Evolutionary conservation across 2,113 vertebrate genomes (phyloP), one percentile per base, ranked within the genome.

Genomic region (Callipepla californica): DNA sequence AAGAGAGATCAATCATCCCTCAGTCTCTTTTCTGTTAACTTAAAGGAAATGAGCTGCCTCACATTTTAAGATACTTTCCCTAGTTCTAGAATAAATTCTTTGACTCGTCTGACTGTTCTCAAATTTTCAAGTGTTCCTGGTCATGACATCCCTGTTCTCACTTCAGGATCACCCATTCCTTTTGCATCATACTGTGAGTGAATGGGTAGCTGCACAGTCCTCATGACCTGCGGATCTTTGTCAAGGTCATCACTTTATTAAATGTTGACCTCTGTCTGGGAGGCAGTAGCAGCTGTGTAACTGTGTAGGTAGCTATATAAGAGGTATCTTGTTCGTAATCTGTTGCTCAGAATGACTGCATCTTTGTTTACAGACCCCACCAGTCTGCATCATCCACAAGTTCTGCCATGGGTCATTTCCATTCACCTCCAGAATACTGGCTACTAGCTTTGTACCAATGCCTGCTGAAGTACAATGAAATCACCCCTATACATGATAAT

Each of bases 401-500:
- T 34, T 89, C 75, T 82, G 5, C 47, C 47, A 51, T 17, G 57
- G 88, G 88, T 88, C 90, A 90, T 59, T 80, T 90, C 57, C 48
- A 74, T 59, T 90, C 57, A 77, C 76, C 85, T 94, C 65, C 51
- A 57, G 80, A 70, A 78, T 80, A 92, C 8, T 78, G 82, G 94
- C 74, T 90, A 95, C 94, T 75, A 25, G 57, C 65, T 93, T 91
- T 83, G 72, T 74, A 90, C 50, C 68, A 68, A 65, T 22, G 74
- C 40, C 80, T 78, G 5, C 32, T 44, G 57, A 89, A 93, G 53
- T 28, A 70, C 84, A 76, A 45, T 79, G 66, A 93, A 94, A 87
- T 94, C 84, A 92, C 66, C 81, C 36, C 26, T 20, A 58, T 72
- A 15, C 74, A 81, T 45, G 58, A 68, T 81, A 89, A 96, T 93